A percentile compares a stretch with the other conserved stretches of the same genome.
Conservation (phyloP, 2,888 invertebrate genomes). For the Allacma fusca region DNA sequence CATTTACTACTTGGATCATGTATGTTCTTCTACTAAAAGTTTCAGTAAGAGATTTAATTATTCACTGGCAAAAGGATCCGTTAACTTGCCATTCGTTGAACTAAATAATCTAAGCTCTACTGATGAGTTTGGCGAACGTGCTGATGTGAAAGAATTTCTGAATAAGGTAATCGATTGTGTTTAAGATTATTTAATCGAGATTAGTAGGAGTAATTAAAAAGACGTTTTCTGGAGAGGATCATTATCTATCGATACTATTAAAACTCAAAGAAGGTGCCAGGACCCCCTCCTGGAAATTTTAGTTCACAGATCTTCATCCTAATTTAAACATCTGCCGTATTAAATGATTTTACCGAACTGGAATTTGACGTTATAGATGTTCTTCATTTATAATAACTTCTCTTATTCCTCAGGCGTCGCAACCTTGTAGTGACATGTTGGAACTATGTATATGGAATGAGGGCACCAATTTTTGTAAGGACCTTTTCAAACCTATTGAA, state of each 20-base stretch:
- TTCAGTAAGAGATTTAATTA: constrained; percentile 39
- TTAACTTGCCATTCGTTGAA: background rate
- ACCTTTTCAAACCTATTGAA: constrained; percentile 77
- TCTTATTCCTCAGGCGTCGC: constrained; percentile 73
- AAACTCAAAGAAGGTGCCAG: no score
- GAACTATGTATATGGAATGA: constrained; percentile 75
- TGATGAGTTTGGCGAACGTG: background rate
- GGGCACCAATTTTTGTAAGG: constrained; percentile 70
- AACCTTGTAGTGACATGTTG: constrained; percentile 79
- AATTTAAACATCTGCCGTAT: no score
- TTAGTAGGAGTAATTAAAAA: no score
- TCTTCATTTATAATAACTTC: no score
- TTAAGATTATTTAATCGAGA: background rate
- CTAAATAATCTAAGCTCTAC: background rate
- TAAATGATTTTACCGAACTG: no score
- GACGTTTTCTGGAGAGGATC: no score
- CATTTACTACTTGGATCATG: constrained; percentile 42
- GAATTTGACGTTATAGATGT: no score
- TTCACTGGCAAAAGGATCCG: constrained; percentile 8
- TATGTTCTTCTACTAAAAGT: constrained; percentile 38
- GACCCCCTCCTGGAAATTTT: no score
- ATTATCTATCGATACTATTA: no score
- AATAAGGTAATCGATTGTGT: background rate
- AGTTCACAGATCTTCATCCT: no score
- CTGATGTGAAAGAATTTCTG: constrained; percentile 17